phyloP scores from a whole-genome alignment of 1,140 invertebrate genomes.

The Eulimnadia texana region DNA sequence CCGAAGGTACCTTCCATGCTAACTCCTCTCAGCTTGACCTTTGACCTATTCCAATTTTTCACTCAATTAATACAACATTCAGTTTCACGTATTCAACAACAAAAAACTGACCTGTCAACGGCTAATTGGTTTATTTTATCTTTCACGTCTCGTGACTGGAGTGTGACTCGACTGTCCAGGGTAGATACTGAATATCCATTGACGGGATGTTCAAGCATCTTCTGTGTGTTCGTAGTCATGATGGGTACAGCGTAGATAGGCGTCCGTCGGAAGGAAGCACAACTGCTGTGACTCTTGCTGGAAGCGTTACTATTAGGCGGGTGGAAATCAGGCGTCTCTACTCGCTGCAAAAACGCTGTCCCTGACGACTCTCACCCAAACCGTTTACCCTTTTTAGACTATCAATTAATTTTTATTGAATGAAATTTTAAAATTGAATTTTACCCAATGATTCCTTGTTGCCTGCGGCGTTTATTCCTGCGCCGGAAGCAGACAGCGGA shows the following conservation, averaged over 20 bases:
- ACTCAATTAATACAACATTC: no score
- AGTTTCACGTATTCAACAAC: not conserved
- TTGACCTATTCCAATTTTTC: constrained; percentile 42
- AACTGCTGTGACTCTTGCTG: constrained; percentile 7
- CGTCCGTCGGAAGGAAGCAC: constrained; percentile 8
- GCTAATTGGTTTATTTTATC: constrained; percentile 59
- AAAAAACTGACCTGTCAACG: constrained; percentile 45
- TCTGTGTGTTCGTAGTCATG: constrained; percentile 1
- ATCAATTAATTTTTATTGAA: not conserved
- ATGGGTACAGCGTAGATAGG: constrained; percentile 8
- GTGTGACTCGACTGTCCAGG: constrained; percentile 36
- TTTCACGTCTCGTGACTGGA: constrained; percentile 44
- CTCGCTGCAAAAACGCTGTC: constrained; percentile 7
- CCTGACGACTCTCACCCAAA: constrained; percentile 1
- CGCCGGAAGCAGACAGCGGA: constrained; percentile 30
- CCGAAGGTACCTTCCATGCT: constrained; percentile 79
- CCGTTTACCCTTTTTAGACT: not conserved
- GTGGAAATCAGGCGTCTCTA: constrained; percentile 5
- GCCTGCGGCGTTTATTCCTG: constrained; percentile 24
- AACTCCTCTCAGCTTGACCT: constrained; percentile 57
- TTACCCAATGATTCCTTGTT: not conserved
- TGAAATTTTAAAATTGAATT: not conserved
- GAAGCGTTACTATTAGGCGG: constrained; percentile 5
- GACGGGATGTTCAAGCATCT: not conserved
- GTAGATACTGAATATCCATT: constrained; percentile 47